A percentile compares a stretch with the other conserved stretches of the same genome.
Conservation (phyloP, 2,797 vertebrate genomes). For the Poecilia picta region DNA sequence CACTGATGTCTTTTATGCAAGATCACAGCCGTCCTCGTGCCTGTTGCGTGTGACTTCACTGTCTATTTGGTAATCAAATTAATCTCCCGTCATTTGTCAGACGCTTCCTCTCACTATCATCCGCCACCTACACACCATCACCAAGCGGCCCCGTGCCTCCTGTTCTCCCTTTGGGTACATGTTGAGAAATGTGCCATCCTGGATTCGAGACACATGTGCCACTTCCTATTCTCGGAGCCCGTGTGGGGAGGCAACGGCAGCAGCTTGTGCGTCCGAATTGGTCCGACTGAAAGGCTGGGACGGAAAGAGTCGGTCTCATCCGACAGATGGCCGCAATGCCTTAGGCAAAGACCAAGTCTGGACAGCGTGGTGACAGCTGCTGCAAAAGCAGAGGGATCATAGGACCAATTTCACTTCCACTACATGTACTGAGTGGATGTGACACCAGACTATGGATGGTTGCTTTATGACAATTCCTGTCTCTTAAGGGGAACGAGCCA, state of each 20-base stretch:
- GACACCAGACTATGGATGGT: neutral
- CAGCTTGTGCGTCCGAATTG: conserved; percentile 51
- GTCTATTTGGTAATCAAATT: conserved; percentile 39
- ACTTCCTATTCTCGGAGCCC: conserved; percentile 64
- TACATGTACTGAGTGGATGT: conserved; percentile 8
- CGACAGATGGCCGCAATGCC: conserved; percentile 74
- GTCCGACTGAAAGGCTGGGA: conserved; percentile 45
- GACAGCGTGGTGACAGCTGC: conserved; percentile 64
- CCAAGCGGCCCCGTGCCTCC: conserved; percentile 28
- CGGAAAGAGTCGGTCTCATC: conserved; percentile 42
- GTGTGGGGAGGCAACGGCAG: conserved; percentile 53
- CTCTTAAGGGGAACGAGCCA: neutral
- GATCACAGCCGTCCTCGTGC: conserved; percentile 10
- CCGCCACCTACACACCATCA: conserved; percentile 42
- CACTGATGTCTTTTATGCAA: conserved; percentile 14
- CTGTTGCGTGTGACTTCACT: conserved; percentile 15
- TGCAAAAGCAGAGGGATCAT: conserved; percentile 51
- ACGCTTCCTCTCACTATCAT: conserved; percentile 30
- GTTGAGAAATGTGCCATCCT: conserved; percentile 56
- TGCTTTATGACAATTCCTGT: neutral
- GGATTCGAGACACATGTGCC: conserved; percentile 58
- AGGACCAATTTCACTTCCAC: conserved; percentile 35
- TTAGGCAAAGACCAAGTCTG: conserved; percentile 68
- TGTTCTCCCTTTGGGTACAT: conserved; percentile 43
- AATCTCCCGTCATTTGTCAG: conserved; percentile 34